These are phyloP conservation scores for Ariolimax columbianus DNA, from an alignment of 2,888 invertebrate species.

Conservation along the genomic window DNA sequence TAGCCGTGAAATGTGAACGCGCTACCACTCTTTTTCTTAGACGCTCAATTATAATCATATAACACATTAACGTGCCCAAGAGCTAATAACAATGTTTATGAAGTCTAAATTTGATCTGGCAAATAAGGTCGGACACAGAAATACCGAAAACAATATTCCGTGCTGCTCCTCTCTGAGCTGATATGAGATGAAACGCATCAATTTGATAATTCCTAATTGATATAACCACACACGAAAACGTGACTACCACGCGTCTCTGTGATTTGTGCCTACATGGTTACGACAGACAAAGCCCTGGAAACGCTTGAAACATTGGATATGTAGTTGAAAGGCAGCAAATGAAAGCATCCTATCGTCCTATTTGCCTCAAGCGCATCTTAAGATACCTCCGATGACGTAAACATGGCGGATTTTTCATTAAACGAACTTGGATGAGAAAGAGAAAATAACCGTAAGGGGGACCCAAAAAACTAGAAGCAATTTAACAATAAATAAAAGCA, in stretches of 20 bases:
- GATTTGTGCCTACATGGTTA: not conserved
- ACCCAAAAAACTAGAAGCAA: too few species aligned
- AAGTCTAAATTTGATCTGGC: not conserved
- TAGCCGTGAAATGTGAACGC: too few species aligned
- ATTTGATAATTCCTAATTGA: conserved; percentile 12
- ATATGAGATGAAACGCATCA: not conserved
- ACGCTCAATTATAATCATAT: too few species aligned
- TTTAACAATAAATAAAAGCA: too few species aligned
- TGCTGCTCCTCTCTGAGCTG: not conserved
- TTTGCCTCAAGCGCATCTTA: not conserved
- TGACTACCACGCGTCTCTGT: not conserved
- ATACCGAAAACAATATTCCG: not conserved
- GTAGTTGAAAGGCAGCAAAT: not conserved
- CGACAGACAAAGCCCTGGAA: not conserved
- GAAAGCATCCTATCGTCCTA: not conserved
- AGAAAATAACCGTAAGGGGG: too few species aligned
- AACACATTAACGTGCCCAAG: not conserved
- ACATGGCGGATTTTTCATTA: not conserved
- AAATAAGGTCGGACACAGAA: not conserved
- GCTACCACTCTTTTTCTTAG: too few species aligned
- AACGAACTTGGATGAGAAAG: not conserved
- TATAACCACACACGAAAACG: conserved; percentile 13
- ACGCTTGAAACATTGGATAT: not conserved
- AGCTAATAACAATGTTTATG: not conserved
- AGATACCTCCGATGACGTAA: not conserved